These are phyloP conservation scores for Andrena fulva DNA, from an alignment of 2,888 invertebrate species.

Conservation along the genomic window DNA sequence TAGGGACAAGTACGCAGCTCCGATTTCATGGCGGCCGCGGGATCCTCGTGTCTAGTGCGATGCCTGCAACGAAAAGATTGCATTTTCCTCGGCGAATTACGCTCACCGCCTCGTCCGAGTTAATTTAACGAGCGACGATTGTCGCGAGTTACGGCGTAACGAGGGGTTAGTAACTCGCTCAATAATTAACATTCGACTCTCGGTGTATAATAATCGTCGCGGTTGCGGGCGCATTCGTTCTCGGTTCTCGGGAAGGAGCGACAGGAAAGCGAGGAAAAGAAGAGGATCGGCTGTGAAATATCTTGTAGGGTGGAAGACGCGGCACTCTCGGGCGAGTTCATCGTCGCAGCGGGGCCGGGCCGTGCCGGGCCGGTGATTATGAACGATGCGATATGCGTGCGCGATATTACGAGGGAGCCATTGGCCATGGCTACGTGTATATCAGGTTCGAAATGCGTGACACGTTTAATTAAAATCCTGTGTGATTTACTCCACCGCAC, in stretches of 20 bases:
- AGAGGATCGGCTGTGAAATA: not conserved
- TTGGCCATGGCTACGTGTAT: conserved; percentile 71
- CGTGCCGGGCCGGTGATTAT: conserved; percentile 71
- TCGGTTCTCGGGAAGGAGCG: not conserved
- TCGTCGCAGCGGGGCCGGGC: conserved; percentile 61
- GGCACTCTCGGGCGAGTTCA: conserved; percentile 61
- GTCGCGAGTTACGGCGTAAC: not conserved
- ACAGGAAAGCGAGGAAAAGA: not conserved
- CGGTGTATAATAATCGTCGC: conserved; percentile 3
- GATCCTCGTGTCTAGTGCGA: conserved; percentile 71
- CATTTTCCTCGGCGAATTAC: not conserved
- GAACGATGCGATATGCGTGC: conserved; percentile 80
- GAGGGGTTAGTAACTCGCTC: conserved; percentile 3
- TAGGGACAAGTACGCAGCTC: conserved; percentile 73
- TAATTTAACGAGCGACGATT: not conserved
- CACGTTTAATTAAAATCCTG: conserved; percentile 82
- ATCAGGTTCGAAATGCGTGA: conserved; percentile 80
- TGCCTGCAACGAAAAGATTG: conserved; percentile 73
- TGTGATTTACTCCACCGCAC: conserved; percentile 79
- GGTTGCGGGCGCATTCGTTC: not conserved
- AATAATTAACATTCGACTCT: not conserved
- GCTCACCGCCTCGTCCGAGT: not conserved
- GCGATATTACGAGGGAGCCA: conserved; percentile 75
- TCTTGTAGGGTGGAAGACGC: conserved; percentile 47
- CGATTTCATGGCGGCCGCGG: conserved; percentile 42